Evolutionary conservation across 1,140 invertebrate genomes (phyloP).

Genomic region (Meloidogyne exigua): DNA sequence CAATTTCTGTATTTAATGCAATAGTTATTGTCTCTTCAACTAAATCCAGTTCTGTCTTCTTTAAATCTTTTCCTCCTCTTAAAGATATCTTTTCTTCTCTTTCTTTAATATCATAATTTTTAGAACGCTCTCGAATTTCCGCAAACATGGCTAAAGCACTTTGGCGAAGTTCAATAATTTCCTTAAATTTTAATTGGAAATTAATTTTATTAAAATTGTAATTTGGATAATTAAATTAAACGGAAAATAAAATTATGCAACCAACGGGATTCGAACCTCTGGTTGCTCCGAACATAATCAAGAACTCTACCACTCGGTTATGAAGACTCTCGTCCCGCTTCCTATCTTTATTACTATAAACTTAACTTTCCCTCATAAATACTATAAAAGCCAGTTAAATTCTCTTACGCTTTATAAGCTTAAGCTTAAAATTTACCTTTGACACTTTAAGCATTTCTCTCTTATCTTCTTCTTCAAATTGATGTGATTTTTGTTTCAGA

Average conservation of each 20-base stretch:
- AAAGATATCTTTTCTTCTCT: slow-evolving; percentile 67
- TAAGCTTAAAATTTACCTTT: too few species aligned
- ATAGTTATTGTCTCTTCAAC: slow-evolving; percentile 58
- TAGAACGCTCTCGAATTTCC: slow-evolving; percentile 69
- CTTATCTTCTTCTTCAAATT: slow-evolving; percentile 93
- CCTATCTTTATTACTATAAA: too few species aligned
- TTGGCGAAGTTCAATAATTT: slow-evolving; percentile 88
- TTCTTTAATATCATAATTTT: slow-evolving; percentile 74
- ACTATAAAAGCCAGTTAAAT: too few species aligned
- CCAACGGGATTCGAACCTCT: too few species aligned
- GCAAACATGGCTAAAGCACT: slow-evolving; percentile 83
- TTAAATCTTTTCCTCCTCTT: slow-evolving; percentile 43
- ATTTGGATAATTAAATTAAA: too few species aligned
- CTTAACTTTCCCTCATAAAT: too few species aligned
- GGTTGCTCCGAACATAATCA: background rate
- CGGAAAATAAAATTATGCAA: background rate
- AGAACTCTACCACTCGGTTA: background rate
- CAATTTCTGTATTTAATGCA: slow-evolving; percentile 53
- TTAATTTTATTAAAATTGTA: background rate
- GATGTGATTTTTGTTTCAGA: slow-evolving; percentile 90
- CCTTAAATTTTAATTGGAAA: slow-evolving; percentile 63
- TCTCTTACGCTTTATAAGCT: too few species aligned
- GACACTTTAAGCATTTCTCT: slow-evolving; percentile 86
- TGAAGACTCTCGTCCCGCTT: too few species aligned
- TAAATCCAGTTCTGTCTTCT: slow-evolving; percentile 43